Evolutionary conservation across 2,888 invertebrate species (phyloP), one percentile per base, ranked within the genome.

Genomic region (Cybosia mesomella): DNA sequence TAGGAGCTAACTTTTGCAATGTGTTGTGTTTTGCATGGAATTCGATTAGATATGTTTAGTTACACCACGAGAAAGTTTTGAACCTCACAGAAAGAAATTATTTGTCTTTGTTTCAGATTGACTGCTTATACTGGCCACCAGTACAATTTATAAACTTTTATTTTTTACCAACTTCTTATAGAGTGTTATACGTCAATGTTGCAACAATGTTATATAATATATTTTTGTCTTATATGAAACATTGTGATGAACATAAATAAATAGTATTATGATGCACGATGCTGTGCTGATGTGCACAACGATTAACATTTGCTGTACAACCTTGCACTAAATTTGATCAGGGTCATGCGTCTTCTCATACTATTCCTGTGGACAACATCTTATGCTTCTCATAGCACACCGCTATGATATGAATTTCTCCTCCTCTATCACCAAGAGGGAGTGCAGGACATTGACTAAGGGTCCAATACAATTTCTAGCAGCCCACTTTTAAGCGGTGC

Each of bases 61-160:
- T 28, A 28, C 5, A 28, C 5, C n/a, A n/a, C n/a, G n/a, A 28
- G 3, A 28, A 28, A 28, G 28, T 28, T 28, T 28, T 28, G 5
- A 28, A 28, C 28, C 28, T 28, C 28, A 28, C 28, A 28, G 5
- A 2, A 28, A 28, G 28, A 28, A 18, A 24, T 10, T 0, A 9
- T 22, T 24, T 43, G 24, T n/a, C 83, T 82, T 82, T 77, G 69
- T 95, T 96, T 83, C 93, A 98, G 97, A 96, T 97, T 80, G 99
- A 99, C 87, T 98, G 98, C 96, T 91, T 96, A 70, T 96, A 98
- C 67, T 99, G 99, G 98, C 98, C 99, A 7, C 98, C 98, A 58
- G 96, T 97, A 2, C 99, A 99, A 89, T 97, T 97, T 82, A 87
- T 99, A 18, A 99, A 99, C 91, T 99, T 99, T 90, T 96, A 97